Base-by-base conservation (phyloP, 2,113 vertebrate species). In the Cyrtonyx montezumae region DNA sequence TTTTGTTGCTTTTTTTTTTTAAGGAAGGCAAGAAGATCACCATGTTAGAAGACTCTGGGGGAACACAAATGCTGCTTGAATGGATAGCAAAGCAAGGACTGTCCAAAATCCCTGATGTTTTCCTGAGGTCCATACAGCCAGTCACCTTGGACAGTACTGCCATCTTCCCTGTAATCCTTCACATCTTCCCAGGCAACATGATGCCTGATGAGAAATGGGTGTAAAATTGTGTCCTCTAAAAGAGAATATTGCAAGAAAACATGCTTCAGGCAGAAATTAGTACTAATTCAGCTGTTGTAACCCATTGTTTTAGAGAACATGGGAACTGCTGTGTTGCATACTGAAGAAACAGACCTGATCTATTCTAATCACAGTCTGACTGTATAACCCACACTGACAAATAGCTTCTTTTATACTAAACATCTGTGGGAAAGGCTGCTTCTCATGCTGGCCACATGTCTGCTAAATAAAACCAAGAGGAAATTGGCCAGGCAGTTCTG, bases 381-480 rank as follows among this genome's bases (percentile, higher is more conserved):
- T 45, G 48, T 79, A 84, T 55, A 96, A 90, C 87, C 87, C 84
- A 5, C 76, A 70, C 80, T 78, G 93, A 77, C 76, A 96, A 96
- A 96, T 89, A 93, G 77, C 65, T 93, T 91, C 76, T 93, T 96
- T 96, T 89, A 55, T 95, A 26, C 76, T 68, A 88, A 95, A 96
- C 95, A 97, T 94, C 95, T 95, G 94, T 93, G 95, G 94, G 91
- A 91, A 96, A 95, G 80, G 69, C 93, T 81, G 91, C 86, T 97
- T 95, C 96, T 92, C 93, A 88, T 86, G 92, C 95, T 93, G 94
- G 96, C 94, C 90, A 87, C 88, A 85, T 88, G 90, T 73, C 90
- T 93, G 94, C 91, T 94, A 94, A 96, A 94, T 93, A 96, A 97
- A 97, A 90, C 93, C 51, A 80, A 84, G 94, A 97, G 97, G 96